These are phyloP conservation scores for Alligator sinensis DNA, from an alignment of 2,113 vertebrate species.

Conservation along the genomic window DNA sequence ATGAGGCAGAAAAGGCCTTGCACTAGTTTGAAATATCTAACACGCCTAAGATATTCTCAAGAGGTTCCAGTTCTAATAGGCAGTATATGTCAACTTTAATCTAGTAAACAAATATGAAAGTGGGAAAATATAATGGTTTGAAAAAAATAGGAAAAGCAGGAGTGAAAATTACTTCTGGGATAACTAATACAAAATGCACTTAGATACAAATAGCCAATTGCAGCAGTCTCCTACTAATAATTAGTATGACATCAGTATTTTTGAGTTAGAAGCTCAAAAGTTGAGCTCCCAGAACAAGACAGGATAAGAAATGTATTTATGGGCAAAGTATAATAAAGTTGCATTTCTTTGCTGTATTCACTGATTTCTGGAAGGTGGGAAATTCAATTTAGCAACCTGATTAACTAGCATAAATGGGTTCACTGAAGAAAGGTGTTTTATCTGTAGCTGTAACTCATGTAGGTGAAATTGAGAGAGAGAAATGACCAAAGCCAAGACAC, in stretches of 20 bases:
- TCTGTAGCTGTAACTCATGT: not conserved
- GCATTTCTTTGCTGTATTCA: too few species aligned
- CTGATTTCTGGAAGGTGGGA: too few species aligned
- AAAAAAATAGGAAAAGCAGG: not conserved
- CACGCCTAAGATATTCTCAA: conserved; percentile 34
- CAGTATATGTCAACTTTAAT: conserved; percentile 13
- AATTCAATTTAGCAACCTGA: too few species aligned
- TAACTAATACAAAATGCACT: not conserved
- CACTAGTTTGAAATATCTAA: conserved; percentile 41
- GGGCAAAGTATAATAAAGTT: not conserved
- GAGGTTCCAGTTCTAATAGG: conserved; percentile 58
- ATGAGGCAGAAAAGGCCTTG: conserved; percentile 30
- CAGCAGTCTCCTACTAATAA: rapidly evolving
- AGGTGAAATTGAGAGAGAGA: not conserved
- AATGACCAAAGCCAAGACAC: not conserved
- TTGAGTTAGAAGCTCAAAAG: not conserved
- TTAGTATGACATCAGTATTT: not conserved
- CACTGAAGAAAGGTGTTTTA: conserved; percentile 5
- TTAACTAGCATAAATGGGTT: not conserved
- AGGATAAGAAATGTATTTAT: not conserved
- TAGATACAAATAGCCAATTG: not conserved
- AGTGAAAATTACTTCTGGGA: not conserved
- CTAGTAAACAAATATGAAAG: not conserved
- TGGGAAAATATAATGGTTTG: not conserved
- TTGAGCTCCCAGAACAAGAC: not conserved